Conservation (phyloP, 2,888 invertebrate genomes). For the Halocaridina rubra region DNA sequence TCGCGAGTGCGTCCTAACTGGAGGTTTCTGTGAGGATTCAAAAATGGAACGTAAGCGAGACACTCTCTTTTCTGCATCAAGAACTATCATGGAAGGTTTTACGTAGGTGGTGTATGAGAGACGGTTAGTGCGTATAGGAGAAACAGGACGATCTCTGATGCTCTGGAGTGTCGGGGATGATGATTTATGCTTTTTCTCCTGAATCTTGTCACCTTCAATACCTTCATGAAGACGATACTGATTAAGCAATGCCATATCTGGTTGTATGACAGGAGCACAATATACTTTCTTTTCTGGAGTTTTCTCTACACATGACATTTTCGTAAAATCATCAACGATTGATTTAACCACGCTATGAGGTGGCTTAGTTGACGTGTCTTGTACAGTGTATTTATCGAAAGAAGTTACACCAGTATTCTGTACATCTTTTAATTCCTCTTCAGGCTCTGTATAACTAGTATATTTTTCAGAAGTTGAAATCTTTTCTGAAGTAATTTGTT, state of each 20-base stretch:
- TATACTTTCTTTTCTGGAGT: neutral
- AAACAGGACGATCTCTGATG: neutral
- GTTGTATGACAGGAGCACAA: constrained; percentile 21
- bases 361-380: neutral
- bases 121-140: neutral
- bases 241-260: constrained; percentile 22
- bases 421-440: too few relatives aligned
- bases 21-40: neutral
- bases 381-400: neutral
- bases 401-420: neutral
- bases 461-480: too few relatives aligned
- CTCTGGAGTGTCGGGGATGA: neutral
- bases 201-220: neutral
- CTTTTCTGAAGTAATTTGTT: neutral
- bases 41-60: constrained; percentile 34
- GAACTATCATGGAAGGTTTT: neutral
- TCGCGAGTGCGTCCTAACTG: neutral
- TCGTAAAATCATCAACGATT: too few relatives aligned
- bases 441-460: too few relatives aligned
- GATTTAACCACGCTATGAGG: neutral
- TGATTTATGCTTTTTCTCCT: neutral
- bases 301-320: too few relatives aligned
- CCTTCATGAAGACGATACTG: constrained; percentile 20
- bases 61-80: constrained; percentile 27
- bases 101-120: constrained; percentile 16